phyloP scores from a whole-genome alignment of 2,888 invertebrate species.

The Amphipyra tragopoginis region DNA sequence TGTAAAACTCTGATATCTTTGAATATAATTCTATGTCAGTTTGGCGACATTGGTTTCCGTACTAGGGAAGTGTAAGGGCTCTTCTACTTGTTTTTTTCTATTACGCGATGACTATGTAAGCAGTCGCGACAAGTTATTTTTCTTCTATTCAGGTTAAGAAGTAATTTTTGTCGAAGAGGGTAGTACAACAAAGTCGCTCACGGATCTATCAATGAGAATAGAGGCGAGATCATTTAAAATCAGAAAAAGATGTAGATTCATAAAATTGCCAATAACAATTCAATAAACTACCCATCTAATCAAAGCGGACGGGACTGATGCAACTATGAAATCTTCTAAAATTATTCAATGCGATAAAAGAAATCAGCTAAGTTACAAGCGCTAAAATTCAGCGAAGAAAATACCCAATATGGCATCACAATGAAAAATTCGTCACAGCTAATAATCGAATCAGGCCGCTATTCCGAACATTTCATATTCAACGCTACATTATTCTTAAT shows the following conservation, averaged over 20 bases:
- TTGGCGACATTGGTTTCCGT: too few species aligned
- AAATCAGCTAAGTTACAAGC: slow-evolving; percentile 1
- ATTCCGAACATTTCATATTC: slow-evolving; percentile 73
- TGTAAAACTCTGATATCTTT: too few species aligned
- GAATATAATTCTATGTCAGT: too few species aligned
- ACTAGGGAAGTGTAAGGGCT: too few species aligned
- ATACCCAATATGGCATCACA: slow-evolving; percentile 24
- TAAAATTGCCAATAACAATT: not conserved
- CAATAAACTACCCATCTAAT: not conserved
- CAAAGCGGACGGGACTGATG: not conserved
- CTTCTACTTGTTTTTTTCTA: too few species aligned
- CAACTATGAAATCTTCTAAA: not conserved
- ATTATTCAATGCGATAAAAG: slow-evolving; percentile 8
- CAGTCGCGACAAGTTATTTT: too few species aligned
- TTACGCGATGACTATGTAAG: too few species aligned
- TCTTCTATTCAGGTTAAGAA: too few species aligned
- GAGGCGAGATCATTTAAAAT: too few species aligned
- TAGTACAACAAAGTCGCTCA: too few species aligned
- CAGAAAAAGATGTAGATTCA: not conserved
- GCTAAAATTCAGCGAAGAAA: slow-evolving; percentile 17
- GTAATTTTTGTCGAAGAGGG: too few species aligned
- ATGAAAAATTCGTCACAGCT: slow-evolving; percentile 69
- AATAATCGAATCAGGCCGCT: slow-evolving; percentile 70
- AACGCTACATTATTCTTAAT: slow-evolving; percentile 81
- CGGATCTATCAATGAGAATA: too few species aligned